Conservation (phyloP, 1,140 invertebrate species). For the Psilanteris sp. region DNA sequence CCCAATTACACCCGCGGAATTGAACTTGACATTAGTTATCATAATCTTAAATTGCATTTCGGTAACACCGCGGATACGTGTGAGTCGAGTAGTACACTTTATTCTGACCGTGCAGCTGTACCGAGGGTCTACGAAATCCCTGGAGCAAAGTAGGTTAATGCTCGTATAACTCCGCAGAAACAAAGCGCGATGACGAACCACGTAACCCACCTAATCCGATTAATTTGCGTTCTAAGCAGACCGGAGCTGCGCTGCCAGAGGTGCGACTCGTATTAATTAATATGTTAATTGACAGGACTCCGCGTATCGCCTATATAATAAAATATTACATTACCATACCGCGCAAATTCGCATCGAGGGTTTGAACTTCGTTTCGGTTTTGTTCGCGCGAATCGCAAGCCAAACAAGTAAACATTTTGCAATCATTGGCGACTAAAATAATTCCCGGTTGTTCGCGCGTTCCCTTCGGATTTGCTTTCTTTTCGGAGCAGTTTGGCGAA, state of each 20-base stretch:
- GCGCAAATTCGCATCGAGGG: too few species aligned
- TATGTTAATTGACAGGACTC: slow-evolving; percentile 50
- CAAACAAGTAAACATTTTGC: too few species aligned
- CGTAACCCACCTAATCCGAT: slow-evolving; percentile 50
- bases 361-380: too few species aligned
- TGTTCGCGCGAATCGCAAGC: too few species aligned
- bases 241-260: slow-evolving; percentile 18
- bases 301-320: slow-evolving; percentile 3
- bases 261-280: slow-evolving; percentile 53
- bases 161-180: slow-evolving; percentile 47
- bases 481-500: too few species aligned
- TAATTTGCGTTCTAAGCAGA: slow-evolving; percentile 32
- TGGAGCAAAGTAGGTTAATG: slow-evolving; percentile 59
- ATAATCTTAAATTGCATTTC: slow-evolving; percentile 52
- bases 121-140: slow-evolving; percentile 56
- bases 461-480: too few species aligned
- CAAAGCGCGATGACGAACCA: slow-evolving; percentile 56
- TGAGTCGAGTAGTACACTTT: slow-evolving; percentile 51
- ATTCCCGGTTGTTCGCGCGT: too few species aligned
- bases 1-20: slow-evolving; percentile 15
- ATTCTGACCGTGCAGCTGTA: slow-evolving; percentile 63
- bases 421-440: too few species aligned
- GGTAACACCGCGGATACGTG: slow-evolving; percentile 24
- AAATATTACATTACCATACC: slow-evolving; percentile 14
- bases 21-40: slow-evolving; percentile 40